A percentile compares a stretch with the other conserved stretches of the same genome.
These are phyloP conservation scores for Anadara kagoshimensis DNA, from an alignment of 1,140 invertebrate genomes.

Conservation along the genomic window DNA sequence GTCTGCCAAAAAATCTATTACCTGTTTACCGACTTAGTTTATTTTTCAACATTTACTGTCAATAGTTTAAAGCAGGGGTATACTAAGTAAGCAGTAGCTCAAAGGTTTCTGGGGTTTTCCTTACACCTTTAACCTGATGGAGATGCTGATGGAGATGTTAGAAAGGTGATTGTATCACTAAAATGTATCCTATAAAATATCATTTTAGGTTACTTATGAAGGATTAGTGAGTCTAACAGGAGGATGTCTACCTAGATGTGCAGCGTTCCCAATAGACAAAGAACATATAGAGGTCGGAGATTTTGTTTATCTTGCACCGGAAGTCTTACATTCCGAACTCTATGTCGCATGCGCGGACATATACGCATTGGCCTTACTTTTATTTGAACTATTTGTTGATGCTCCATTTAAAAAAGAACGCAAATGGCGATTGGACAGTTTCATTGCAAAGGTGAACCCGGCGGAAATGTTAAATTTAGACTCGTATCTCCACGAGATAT, in stretches of 20 bases:
- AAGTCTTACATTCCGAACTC: slow-evolving; percentile 46
- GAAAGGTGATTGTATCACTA: too few relatives aligned
- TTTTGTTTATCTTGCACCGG: slow-evolving; percentile 52
- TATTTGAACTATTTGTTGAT: slow-evolving; percentile 37
- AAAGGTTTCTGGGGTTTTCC: too few relatives aligned
- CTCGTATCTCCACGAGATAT: not conserved
- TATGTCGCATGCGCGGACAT: slow-evolving; percentile 52
- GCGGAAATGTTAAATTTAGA: slow-evolving; percentile 35
- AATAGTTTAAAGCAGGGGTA: too few relatives aligned
- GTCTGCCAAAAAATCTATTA: too few relatives aligned
- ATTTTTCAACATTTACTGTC: too few relatives aligned
- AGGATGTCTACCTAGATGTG: slow-evolving; percentile 43
- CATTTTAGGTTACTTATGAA: slow-evolving; percentile 30
- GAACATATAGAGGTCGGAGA: slow-evolving; percentile 23
- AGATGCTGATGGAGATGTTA: too few relatives aligned
- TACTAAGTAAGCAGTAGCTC: too few relatives aligned
- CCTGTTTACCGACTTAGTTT: too few relatives aligned
- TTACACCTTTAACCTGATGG: too few relatives aligned
- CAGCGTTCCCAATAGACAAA: slow-evolving; percentile 34
- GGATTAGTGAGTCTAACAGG: slow-evolving; percentile 46
- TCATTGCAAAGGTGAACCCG: slow-evolving; percentile 42
- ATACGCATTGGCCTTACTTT: slow-evolving; percentile 52
- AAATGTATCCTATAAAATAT: not conserved
- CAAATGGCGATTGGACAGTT: slow-evolving; percentile 36
- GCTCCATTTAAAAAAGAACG: slow-evolving; percentile 36